Evolutionary conservation across 2,113 vertebrate species (phyloP), one percentile per base, ranked within the genome.

Genomic region (Acanthisitta chloris): DNA sequence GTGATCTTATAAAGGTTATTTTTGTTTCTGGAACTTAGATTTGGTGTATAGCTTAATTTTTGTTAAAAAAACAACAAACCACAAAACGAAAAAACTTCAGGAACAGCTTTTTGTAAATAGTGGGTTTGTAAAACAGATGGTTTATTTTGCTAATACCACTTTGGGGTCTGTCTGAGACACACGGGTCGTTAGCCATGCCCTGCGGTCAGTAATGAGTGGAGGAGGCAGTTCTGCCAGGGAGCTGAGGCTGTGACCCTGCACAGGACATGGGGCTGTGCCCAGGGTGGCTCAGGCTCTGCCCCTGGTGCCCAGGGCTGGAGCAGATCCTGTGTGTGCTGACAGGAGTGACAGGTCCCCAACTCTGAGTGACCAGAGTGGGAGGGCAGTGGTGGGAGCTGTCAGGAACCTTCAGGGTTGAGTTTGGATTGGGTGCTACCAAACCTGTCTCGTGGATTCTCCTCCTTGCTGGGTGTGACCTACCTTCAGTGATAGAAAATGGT

Each of bases 11-110:
- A 98, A 97, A 98, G 93, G 93, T 97, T 97, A 92, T 97, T 97
- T 97, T 98, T 95, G 90, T 98, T 98, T 97, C 96, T 97, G 96
- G 98, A 96, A 97, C 96, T 98, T 98, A 98, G 97, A 98, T 97
- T 97, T 95, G 97, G 97, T 98, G 97, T 98, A 98, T 98, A 98
- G 97, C 97, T 98, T 98, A 98, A 98, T 97, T 98, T 97, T 97
- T 98, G 92, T 96, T 96, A 95, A 94, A 96, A 96, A 95, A 96
- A 94, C 94, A 95, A 92, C 81, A n/a, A n/a, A n/a, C n/a, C n/a
- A 54, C 84, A 86, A 74, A 81, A 84, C 84, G 86, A 87, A 94
- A 94, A 92, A 94, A 69, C 98, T 98, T 97, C 97, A 96, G 95
- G 97, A 97, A 96, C 90, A 82, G 8, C n/a, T 92, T 96, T 98